Percentiles rank a stretch among this genome's conserved stretches.
Conservation (phyloP, 2,113 vertebrate species). For the Brachirus orientalis region DNA sequence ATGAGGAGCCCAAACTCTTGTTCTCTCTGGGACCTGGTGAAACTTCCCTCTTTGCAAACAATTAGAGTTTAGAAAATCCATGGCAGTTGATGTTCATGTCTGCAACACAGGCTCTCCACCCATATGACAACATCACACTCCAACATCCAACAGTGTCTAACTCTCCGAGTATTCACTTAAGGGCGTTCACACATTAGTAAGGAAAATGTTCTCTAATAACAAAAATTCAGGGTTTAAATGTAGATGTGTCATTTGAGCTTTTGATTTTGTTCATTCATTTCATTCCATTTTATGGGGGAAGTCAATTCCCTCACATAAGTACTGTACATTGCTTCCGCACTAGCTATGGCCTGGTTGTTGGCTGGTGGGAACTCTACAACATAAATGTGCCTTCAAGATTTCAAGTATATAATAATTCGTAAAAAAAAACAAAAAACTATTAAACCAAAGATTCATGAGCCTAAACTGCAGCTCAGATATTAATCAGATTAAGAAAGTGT, state of each 20-base stretch:
- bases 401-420: too few species aligned
- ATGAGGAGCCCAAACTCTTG: slow-evolving; percentile 16
- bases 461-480: too few species aligned
- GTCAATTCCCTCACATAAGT: too few species aligned
- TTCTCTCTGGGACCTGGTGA: slow-evolving; percentile 46
- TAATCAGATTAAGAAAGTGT: too few species aligned
- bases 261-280: background rate
- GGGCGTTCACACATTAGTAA: slow-evolving; percentile 34
- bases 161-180: slow-evolving; percentile 15
- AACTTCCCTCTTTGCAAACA: slow-evolving; percentile 66
- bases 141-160: slow-evolving; percentile 36
- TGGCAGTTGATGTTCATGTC: slow-evolving; percentile 49
- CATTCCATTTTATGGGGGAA: too few species aligned
- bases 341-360: too few species aligned
- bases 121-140: slow-evolving; percentile 59
- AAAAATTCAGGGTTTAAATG: slow-evolving; percentile 1
- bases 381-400: too few species aligned
- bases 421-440: too few species aligned
- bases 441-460: too few species aligned
- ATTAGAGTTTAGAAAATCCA: slow-evolving; percentile 43
- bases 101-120: slow-evolving; percentile 56
- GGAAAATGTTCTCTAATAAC: slow-evolving; percentile 21
- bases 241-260: background rate
- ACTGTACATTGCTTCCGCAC: too few species aligned
- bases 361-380: too few species aligned